A percentile compares a stretch with the other conserved stretches of the same genome.
These are phyloP conservation scores for Ostrea edulis DNA, from an alignment of 1,140 invertebrate species.

Conservation along the genomic window DNA sequence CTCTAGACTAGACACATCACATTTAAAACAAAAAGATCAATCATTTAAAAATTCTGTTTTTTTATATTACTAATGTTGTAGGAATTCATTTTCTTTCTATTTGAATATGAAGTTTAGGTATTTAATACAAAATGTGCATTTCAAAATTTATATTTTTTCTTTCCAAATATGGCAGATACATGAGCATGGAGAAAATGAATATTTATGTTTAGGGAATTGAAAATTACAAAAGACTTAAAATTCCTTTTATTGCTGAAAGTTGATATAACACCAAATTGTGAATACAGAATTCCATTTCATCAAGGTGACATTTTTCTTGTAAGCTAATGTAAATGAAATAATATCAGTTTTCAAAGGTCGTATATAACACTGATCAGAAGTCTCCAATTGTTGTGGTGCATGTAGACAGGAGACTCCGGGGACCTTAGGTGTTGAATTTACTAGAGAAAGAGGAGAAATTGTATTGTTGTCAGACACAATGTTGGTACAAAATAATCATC, in stretches of 20 bases:
- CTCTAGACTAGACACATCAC: too few relatives aligned
- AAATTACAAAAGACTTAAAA: not conserved
- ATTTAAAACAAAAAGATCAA: too few relatives aligned
- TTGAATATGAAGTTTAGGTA: too few relatives aligned
- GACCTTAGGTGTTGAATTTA: constrained; percentile 28
- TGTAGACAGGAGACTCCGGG: constrained; percentile 1
- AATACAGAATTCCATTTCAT: not conserved
- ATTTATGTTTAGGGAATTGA: not conserved
- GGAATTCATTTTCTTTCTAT: too few relatives aligned
- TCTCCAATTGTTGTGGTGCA: not conserved
- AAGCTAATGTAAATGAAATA: not conserved
- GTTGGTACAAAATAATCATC: constrained; percentile 19
- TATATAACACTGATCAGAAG: constrained; percentile 21
- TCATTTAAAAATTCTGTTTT: too few relatives aligned
- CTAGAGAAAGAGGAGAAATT: not conserved
- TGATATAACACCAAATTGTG: not conserved
- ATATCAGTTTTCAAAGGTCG: not conserved
- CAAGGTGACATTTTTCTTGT: constrained; percentile 20
- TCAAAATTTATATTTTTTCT: too few relatives aligned
- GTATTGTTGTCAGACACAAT: constrained; percentile 11
- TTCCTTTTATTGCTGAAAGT: not conserved
- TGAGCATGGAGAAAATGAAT: not conserved
- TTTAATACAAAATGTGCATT: too few relatives aligned
- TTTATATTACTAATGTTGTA: too few relatives aligned
- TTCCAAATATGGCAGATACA: not conserved